phyloP scores from a whole-genome alignment of 2,797 vertebrate genomes.

The Alcedo quadribrachys region DNA sequence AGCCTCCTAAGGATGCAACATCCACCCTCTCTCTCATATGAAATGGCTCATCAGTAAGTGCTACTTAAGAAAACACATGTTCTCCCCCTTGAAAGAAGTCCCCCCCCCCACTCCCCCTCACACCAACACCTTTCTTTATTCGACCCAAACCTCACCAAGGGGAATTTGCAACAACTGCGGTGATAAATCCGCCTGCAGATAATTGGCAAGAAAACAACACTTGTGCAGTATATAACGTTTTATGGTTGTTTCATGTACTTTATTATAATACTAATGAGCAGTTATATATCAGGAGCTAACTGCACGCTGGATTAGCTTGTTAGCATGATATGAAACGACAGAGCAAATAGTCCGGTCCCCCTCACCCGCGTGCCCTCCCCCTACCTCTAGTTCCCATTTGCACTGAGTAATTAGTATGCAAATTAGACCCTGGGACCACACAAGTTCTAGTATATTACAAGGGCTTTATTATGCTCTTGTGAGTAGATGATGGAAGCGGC shows the following conservation, averaged over 20 bases:
- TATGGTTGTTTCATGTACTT: conserved; percentile 99
- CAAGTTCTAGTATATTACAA: conserved; percentile 99
- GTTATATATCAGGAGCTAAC: conserved; percentile 91
- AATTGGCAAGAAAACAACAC: conserved; percentile 99
- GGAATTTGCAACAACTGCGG: conserved; percentile 89
- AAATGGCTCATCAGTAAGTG: conserved; percentile 83
- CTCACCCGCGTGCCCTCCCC: conserved; percentile 69
- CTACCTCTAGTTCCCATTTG: conserved; percentile 95
- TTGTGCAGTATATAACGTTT: conserved; percentile 99
- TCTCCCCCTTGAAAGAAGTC: conserved; percentile 82
- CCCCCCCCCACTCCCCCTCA: conserved; percentile 72
- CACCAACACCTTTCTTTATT: conserved; percentile 87
- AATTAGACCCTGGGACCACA: conserved; percentile 99
- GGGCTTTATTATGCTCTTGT: conserved; percentile 99
- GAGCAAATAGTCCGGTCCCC: conserved; percentile 85
- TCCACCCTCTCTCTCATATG: conserved; percentile 69
- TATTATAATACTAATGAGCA: conserved; percentile 99
- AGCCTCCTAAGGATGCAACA: conserved; percentile 71
- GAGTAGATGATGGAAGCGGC: conserved; percentile 86
- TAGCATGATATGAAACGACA: conserved; percentile 96
- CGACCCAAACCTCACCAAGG: conserved; percentile 86
- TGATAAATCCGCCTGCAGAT: conserved; percentile 97
- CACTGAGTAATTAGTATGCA: conserved; percentile 99
- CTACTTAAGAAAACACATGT: conserved; percentile 86
- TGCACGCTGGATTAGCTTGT: conserved; percentile 95